Percentiles rank a stretch among this genome's conserved stretches.
Evolutionary conservation across 2,113 vertebrate genomes (phyloP).

Genomic region (Plectropomus leopardus): DNA sequence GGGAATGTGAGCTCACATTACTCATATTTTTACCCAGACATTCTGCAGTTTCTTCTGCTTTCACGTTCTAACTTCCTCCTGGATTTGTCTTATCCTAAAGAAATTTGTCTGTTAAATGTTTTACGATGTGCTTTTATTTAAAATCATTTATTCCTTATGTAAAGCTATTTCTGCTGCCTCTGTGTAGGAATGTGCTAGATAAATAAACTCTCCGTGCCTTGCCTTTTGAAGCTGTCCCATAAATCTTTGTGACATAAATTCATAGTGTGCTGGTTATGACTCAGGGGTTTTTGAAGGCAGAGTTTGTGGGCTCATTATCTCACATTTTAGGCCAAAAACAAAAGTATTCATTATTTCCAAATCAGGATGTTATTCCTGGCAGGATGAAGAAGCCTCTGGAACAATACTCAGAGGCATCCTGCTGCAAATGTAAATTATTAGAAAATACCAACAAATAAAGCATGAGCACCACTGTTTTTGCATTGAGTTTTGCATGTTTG

Average conservation of each 20-base stretch:
- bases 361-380: neutral
- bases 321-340: slow-evolving; percentile 26
- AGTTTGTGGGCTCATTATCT: slow-evolving; percentile 28
- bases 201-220: slow-evolving; percentile 29
- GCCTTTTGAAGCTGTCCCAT: slow-evolving; percentile 38
- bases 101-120: slow-evolving; percentile 1
- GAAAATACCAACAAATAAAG: neutral
- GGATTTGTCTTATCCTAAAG: neutral
- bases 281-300: slow-evolving; percentile 14
- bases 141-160: slow-evolving; percentile 3
- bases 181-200: slow-evolving; percentile 31
- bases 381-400: neutral
- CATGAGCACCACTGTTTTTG: neutral
- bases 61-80: neutral
- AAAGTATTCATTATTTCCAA: slow-evolving; percentile 24
- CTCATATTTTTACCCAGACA: neutral
- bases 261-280: slow-evolving; percentile 15
- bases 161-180: neutral
- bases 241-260: slow-evolving; percentile 44
- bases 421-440: neutral
- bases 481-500: neutral
- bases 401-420: neutral
- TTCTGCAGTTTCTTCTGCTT: neutral
- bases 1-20: slow-evolving; percentile 15
- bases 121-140: slow-evolving; percentile 14